A percentile compares a stretch with the other conserved stretches of the same genome.
These are phyloP conservation scores for Rapana venosa DNA, from an alignment of 2,888 invertebrate genomes.

Conservation along the genomic window DNA sequence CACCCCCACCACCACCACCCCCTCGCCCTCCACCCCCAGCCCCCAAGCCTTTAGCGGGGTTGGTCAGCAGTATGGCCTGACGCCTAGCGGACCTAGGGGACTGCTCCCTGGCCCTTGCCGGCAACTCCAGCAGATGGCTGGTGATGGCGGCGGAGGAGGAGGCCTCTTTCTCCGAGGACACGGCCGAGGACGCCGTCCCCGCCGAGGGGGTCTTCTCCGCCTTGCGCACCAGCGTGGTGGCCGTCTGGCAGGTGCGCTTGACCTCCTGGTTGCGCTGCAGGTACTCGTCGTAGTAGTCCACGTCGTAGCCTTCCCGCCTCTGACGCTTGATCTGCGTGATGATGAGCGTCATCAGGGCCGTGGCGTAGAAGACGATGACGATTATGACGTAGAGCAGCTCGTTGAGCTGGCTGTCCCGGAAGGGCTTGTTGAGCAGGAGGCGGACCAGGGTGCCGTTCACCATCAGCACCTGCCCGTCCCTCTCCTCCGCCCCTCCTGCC, in stretches of 20 bases:
- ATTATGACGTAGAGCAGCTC: conserved; percentile 73
- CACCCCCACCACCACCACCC: background rate
- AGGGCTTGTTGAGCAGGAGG: conserved; percentile 53
- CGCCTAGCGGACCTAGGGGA: conserved; percentile 32
- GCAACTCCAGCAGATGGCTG: conserved; percentile 25
- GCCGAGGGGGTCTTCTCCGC: conserved; percentile 8
- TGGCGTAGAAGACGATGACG: conserved; percentile 73
- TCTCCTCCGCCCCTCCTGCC: background rate
- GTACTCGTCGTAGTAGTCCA: conserved; percentile 74
- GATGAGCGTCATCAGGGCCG: conserved; percentile 71
- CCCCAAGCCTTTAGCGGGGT: background rate
- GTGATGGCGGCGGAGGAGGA: background rate
- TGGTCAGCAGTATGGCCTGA: background rate
- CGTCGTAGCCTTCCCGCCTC: conserved; percentile 62
- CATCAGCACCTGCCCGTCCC: conserved; percentile 45
- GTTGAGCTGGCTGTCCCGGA: conserved; percentile 69
- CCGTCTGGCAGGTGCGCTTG: conserved; percentile 62
- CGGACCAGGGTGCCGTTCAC: conserved; percentile 54
- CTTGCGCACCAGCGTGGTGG: conserved; percentile 49
- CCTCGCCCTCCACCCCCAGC: background rate
- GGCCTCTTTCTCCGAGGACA: background rate
- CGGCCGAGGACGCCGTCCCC: background rate
- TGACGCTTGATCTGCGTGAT: conserved; percentile 70
- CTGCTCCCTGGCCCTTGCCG: background rate
- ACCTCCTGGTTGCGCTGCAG: conserved; percentile 67